Base-by-base conservation (phyloP, 53 echinoderm and acorn worm genomes). In the Echinometra lucunter region DNA sequence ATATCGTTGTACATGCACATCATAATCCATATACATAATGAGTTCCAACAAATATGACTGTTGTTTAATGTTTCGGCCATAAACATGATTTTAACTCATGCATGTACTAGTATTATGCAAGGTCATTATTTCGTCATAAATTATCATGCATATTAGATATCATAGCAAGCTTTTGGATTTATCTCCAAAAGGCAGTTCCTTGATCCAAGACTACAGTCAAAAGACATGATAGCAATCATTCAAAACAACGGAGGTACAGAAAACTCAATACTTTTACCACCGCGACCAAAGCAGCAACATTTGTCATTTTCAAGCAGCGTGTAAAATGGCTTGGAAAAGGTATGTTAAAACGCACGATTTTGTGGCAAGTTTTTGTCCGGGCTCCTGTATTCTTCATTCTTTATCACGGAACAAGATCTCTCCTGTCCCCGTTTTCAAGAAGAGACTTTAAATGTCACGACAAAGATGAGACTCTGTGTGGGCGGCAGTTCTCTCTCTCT, bases 401-500 rank as follows among this genome's bases (percentile, higher is more conserved):
- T 89, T 89, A 89, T 89, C 89, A 58, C 30, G 16, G 60, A 58
- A 89, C 21, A 85, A 37, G 38, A 89, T 89, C 89, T 89, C 38
- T 5, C 89, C 17, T 60, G 89, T 89, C 35, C 89, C 17, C 37
- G 60, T 89, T 89, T 18, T 89, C n/a, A 16, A 58, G 58, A 25
- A 15, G 6, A 89, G 47, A 38, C 60, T 89, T 49, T 57, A 89
- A 89, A 89, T 89, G 89, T 89, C 89, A 89, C 89, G 60, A 44
- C n/a, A n/a, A n/a, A n/a, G n/a, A n/a, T 30, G 37, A 89, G 89
- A 49, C 58, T 49, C 60, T 60, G 60, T 55, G 89, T 89, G 38
- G 58, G 63, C 89, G 60, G 60, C 58, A 82, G n/a, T 82, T 82
- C 37, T 82, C 18, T 17, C 21, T 82, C 19, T 45, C 45, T 82